Evolutionary conservation across 2,113 vertebrate genomes (phyloP), one percentile per base, ranked within the genome.

Genomic region (Dromiciops gliroides): DNA sequence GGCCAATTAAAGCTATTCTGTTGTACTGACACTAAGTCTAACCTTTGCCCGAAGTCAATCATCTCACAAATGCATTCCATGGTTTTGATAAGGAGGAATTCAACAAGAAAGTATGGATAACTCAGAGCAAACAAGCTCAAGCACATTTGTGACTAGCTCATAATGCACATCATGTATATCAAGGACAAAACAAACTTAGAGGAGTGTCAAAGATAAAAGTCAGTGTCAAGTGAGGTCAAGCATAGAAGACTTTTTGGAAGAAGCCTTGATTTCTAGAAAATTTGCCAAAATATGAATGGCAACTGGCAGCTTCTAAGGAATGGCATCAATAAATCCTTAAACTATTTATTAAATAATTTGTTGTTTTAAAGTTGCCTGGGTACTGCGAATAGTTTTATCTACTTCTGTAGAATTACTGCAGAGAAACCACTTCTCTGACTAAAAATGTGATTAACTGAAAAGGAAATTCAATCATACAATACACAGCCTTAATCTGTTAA

Each of bases 391-490:
- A 8, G 90, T 97, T 96, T 94, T 3, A 89, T 91, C 91, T 92
- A 28, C 6, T 0, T 95, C 93, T 96, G 94, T 89, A 91, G 91
- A 95, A 94, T 93, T 88, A 49, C 8, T 90, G 60, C 8, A 53
- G 51, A 67, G n/a, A 51, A 93, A 92, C 92, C 50, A 89, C 12
- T 95, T 98, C 94, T 83, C 28, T 51, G 90, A 14, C 49, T 90
- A 96, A 89, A 95, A 56, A 31, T 4, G 88, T 37, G 50, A 95
- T 96, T 92, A 93, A 91, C 10, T 95, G 0, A 23, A 97, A 94
- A 75, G 60, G 48, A 92, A 94, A 48, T 48, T 67, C 90, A 31
- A 28, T 28, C 44, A 48, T 60, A 92, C 92, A 28, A 50, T 93
- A 89, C 56, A 94, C 94, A 31, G 28, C 16, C 53, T 26, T 94